A percentile compares a stretch with the other conserved stretches of the same genome.
Evolutionary conservation across 2,113 vertebrate species (phyloP).

Genomic region (Leucopsar rothschildi): DNA sequence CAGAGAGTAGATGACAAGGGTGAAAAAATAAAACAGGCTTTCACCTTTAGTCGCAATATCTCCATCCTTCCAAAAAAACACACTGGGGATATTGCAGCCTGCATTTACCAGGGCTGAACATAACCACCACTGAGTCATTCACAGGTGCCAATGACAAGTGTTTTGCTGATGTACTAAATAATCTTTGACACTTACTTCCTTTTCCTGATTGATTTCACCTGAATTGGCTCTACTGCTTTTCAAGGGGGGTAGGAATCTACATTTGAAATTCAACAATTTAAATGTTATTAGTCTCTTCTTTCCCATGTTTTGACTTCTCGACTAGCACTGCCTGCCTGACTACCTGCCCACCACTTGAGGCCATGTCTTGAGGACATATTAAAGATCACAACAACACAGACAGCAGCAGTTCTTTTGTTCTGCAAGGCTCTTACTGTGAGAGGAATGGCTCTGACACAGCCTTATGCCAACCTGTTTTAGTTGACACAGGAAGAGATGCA

Average conservation of each 20-base stretch:
- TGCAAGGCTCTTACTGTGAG: conserved; percentile 5
- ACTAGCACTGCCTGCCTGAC: background rate
- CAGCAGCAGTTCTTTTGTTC: conserved; percentile 32
- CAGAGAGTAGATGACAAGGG: conserved; percentile 58
- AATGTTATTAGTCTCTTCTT: background rate
- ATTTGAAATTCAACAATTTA: background rate
- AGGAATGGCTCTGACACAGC: conserved; percentile 30
- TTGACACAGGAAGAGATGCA: conserved; percentile 37
- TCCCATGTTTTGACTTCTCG: background rate
- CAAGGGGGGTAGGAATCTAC: background rate
- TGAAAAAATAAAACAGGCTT: conserved; percentile 67
- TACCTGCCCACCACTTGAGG: background rate
- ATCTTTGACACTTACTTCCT: background rate
- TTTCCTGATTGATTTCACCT: conserved; percentile 4
- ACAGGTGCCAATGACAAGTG: background rate
- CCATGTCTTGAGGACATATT: background rate
- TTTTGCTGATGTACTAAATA: background rate
- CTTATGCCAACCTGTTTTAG: conserved; percentile 49
- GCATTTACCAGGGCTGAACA: background rate
- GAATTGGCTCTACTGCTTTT: background rate
- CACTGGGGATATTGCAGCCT: background rate
- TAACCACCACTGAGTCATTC: background rate
- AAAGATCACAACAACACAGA: background rate
- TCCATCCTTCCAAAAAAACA: conserved; percentile 21
- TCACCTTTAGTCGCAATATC: conserved; percentile 60